phyloP scores from a whole-genome alignment of 2,797 vertebrate genomes.

The Lithobates pipiens region DNA sequence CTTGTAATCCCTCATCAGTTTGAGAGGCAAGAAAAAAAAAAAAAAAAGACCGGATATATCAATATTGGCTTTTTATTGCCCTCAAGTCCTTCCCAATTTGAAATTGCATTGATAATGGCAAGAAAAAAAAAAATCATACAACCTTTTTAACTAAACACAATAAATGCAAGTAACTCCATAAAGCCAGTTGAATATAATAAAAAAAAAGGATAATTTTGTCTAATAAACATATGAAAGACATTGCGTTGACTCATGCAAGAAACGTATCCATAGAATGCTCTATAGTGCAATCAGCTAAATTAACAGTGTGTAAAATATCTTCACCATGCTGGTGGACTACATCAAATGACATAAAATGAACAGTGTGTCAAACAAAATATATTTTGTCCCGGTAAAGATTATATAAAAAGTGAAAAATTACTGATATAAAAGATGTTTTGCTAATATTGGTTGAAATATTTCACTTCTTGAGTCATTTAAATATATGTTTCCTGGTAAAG shows the following conservation, averaged over 20 bases:
- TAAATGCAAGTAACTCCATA: conserved; percentile 49
- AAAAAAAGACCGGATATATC: neutral
- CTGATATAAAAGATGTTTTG: too few relatives aligned
- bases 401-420: too few relatives aligned
- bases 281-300: neutral
- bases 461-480: too few relatives aligned
- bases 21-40: neutral
- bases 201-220: neutral
- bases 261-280: neutral
- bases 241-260: conserved; percentile 5
- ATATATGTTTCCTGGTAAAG: too few relatives aligned
- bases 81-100: conserved; percentile 49
- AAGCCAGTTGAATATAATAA: conserved; percentile 46
- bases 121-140: conserved; percentile 49
- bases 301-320: neutral
- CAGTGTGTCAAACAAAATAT: neutral
- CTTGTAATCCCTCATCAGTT: too few relatives aligned
- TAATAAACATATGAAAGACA: neutral
- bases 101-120: conserved; percentile 62
- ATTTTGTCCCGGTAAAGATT: too few relatives aligned
- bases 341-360: neutral
- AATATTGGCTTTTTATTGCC: conserved; percentile 59
- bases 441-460: too few relatives aligned
- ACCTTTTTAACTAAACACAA: conserved; percentile 28
- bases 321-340: neutral